Evolutionary conservation across 1,140 invertebrate species (phyloP).

Genomic region (Lordiphosa stackelbergi): DNA sequence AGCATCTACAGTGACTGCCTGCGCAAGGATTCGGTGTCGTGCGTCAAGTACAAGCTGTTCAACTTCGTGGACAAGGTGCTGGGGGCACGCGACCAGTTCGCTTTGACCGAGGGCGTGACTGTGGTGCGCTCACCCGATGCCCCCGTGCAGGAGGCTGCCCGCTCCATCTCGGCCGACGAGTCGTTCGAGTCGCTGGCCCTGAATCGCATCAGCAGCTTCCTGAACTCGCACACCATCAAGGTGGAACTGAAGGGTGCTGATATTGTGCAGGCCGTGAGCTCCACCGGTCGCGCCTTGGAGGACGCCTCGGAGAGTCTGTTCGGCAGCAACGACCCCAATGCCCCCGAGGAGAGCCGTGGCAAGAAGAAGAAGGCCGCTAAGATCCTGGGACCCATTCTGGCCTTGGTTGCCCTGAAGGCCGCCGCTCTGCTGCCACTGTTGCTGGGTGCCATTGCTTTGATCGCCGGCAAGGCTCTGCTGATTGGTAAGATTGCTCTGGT

Average conservation of each 20-base stretch:
- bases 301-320: conserved; percentile 83
- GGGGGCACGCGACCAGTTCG: conserved; percentile 86
- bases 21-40: conserved; percentile 87
- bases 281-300: conserved; percentile 86
- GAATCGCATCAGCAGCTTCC: conserved; percentile 84
- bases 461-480: conserved; percentile 89
- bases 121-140: conserved; percentile 85
- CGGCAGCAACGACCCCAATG: conserved; percentile 78
- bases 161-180: conserved; percentile 81
- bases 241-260: conserved; percentile 90
- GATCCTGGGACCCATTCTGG: conserved; percentile 86
- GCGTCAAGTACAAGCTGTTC: conserved; percentile 90
- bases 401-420: conserved; percentile 86
- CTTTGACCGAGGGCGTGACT: conserved; percentile 87
- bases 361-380: conserved; percentile 90
- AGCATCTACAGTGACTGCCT: conserved; percentile 87
- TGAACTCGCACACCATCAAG: conserved; percentile 87
- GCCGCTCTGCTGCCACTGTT: conserved; percentile 86
- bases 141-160: conserved; percentile 82
- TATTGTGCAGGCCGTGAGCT: conserved; percentile 86
- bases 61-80: conserved; percentile 89
- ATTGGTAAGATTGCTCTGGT: conserved; percentile 90
- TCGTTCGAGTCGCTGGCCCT: conserved; percentile 83
- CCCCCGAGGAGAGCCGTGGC: conserved; percentile 83
- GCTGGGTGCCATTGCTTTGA: conserved; percentile 87